Conservation (phyloP, 2,888 invertebrate genomes). For the Pachydiplax longipennis region DNA sequence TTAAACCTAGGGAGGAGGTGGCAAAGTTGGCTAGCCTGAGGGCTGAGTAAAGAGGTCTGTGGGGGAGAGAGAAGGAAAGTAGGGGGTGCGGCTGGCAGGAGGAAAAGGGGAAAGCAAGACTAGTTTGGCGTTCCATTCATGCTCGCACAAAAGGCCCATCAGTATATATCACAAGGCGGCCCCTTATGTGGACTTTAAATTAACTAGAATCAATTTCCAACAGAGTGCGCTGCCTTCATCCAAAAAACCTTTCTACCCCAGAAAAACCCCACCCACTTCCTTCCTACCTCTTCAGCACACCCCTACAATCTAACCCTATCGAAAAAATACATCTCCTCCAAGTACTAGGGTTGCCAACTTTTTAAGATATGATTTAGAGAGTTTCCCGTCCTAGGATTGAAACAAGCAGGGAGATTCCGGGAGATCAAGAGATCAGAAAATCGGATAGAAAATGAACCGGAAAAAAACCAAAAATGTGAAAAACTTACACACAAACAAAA, state of each 20-base stretch:
- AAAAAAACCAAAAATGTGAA: too few relatives aligned
- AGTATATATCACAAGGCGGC: slow-evolving; percentile 33
- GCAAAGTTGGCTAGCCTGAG: background rate
- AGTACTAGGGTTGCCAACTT: too few relatives aligned
- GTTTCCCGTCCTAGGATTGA: too few relatives aligned
- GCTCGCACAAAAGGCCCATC: slow-evolving; percentile 36
- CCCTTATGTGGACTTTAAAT: slow-evolving; percentile 45
- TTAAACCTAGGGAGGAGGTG: background rate
- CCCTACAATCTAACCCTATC: background rate
- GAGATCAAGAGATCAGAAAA: background rate
- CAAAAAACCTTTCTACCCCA: background rate
- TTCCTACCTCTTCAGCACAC: background rate
- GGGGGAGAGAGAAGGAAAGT: background rate
- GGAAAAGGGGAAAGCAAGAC: background rate
- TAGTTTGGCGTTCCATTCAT: slow-evolving; percentile 44
- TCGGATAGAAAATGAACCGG: too few relatives aligned
- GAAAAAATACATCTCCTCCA: background rate
- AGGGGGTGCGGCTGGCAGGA: background rate
- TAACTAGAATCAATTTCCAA: slow-evolving; percentile 44
- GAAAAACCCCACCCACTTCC: background rate
- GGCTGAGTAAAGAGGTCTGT: background rate
- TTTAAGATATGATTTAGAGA: too few relatives aligned
- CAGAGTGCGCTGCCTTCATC: slow-evolving; percentile 3
- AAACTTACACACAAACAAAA: too few relatives aligned
- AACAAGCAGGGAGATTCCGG: background rate